Evolutionary conservation across 2,797 vertebrate genomes (phyloP).

Genomic region (Thripadectes ignobilis): DNA sequence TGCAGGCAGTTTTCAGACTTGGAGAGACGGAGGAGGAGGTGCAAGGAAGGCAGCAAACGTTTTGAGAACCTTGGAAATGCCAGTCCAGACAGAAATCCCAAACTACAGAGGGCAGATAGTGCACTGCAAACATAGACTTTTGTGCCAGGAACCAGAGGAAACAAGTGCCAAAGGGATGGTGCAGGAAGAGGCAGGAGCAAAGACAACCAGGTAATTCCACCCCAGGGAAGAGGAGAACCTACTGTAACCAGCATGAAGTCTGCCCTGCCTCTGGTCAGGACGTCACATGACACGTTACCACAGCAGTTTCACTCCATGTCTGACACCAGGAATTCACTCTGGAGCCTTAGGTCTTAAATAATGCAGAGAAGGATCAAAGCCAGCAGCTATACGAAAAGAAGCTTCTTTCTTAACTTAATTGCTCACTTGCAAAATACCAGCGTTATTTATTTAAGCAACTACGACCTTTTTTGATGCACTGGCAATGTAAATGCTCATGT

Average conservation of each 20-base stretch:
- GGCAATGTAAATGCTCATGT: neutral
- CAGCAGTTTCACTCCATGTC: neutral
- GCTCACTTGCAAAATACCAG: neutral
- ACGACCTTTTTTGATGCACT: neutral
- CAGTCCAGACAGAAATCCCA: neutral
- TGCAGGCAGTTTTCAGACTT: neutral
- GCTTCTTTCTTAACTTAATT: neutral
- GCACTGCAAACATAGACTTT: neutral
- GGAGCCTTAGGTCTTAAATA: neutral
- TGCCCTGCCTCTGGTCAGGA: neutral
- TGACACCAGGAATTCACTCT: neutral
- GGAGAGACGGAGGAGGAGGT: neutral
- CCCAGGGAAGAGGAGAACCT: neutral
- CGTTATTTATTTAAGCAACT: neutral
- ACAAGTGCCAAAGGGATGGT: neutral
- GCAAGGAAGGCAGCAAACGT: neutral
- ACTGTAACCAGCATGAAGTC: neutral
- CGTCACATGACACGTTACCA: neutral
- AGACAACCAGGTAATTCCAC: neutral
- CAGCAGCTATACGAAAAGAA: neutral
- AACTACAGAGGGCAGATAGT: neutral
- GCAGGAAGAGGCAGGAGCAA: accelerated
- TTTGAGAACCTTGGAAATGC: neutral
- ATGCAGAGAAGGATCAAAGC: neutral
- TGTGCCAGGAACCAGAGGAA: neutral